Conservation (phyloP, 2,797 vertebrate species). For the Mastacembelus armatus region DNA sequence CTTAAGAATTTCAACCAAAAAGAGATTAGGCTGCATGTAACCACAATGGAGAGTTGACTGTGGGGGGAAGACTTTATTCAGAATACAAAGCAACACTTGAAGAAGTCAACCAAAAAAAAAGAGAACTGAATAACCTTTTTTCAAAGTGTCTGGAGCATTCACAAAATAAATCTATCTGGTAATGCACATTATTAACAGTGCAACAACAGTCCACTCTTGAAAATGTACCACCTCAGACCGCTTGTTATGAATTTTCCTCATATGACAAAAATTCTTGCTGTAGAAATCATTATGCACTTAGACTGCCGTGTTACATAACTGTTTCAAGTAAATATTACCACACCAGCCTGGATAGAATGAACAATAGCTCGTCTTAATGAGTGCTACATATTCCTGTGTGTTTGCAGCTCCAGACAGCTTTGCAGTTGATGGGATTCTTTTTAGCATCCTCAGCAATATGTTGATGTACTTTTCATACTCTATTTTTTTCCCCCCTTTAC, state of each 20-base stretch:
- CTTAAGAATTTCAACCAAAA: slow-evolving; percentile 58
- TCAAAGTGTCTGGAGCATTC: slow-evolving; percentile 31
- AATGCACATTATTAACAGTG: neutral
- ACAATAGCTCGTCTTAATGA: slow-evolving; percentile 54
- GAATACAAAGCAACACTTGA: slow-evolving; percentile 22
- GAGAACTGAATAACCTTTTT: slow-evolving; percentile 16
- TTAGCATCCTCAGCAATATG: slow-evolving; percentile 61
- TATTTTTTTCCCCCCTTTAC: neutral
- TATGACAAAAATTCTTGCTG: slow-evolving; percentile 1
- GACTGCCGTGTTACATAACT: slow-evolving; percentile 39
- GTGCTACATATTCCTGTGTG: slow-evolving; percentile 25
- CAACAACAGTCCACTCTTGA: slow-evolving; percentile 3
- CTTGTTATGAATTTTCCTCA: slow-evolving; percentile 14
- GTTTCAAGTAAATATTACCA: slow-evolving; percentile 34
- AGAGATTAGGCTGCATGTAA: slow-evolving; percentile 57
- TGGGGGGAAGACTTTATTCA: slow-evolving; percentile 25
- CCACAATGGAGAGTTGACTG: slow-evolving; percentile 31
- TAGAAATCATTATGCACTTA: slow-evolving; percentile 27
- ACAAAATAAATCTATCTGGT: slow-evolving; percentile 11
- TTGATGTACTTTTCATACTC: slow-evolving; percentile 51
- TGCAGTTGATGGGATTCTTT: slow-evolving; percentile 65
- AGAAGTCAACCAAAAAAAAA: slow-evolving; percentile 16
- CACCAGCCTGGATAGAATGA: slow-evolving; percentile 26
- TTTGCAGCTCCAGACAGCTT: slow-evolving; percentile 55
- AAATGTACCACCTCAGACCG: neutral